Evolutionary conservation across 2,888 invertebrate species (phyloP), one percentile per base, ranked within the genome.

Genomic region (Acanthococcus lagerstroemiae): DNA sequence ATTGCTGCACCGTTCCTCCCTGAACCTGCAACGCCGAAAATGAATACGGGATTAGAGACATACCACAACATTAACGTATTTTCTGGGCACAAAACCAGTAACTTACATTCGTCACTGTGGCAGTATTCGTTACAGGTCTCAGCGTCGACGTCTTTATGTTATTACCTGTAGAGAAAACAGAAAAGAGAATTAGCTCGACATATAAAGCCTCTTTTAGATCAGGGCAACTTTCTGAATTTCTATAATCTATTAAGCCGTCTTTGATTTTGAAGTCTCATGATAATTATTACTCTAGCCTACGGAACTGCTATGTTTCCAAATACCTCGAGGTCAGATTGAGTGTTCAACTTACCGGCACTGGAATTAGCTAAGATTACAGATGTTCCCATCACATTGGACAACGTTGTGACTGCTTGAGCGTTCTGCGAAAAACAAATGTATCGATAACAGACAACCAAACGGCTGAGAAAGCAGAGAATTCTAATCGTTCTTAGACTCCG

Each of bases 321-420:
- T 54, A 26, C 21, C 30, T 15, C 1, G 7, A 19, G 2, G 22
- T 54, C 3, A 19, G 54, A 19, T 19, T 22, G n/a, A n/a, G n/a
- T n/a, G 19, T 17, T 12, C 12, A 9, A 57, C 60, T 9, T 46
- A 66, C 66, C 66, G 22, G 56, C 27, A 48, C 22, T 66, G 3
- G 66, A 55, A 66, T 65, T 65, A 3, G 55, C 55, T 25, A 65
- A 55, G 46, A 65, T 65, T 25, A 55, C 55, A 6, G 65, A 55
- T 17, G 65, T 65, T 24, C 65, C 65, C 17, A 65, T 48, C 6
- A 65, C 65, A 21, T 55, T 55, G 5, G 65, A 65, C 12, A 65
- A 57, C 3, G 66, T 52, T 17, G 63, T 63, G 12, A 63, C 54
- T 22, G 63, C 54, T 19, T 63, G 63, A 30, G 63, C 54, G 25